phyloP scores from a whole-genome alignment of 2,888 invertebrate genomes.

The Andricus quercusramuli region DNA sequence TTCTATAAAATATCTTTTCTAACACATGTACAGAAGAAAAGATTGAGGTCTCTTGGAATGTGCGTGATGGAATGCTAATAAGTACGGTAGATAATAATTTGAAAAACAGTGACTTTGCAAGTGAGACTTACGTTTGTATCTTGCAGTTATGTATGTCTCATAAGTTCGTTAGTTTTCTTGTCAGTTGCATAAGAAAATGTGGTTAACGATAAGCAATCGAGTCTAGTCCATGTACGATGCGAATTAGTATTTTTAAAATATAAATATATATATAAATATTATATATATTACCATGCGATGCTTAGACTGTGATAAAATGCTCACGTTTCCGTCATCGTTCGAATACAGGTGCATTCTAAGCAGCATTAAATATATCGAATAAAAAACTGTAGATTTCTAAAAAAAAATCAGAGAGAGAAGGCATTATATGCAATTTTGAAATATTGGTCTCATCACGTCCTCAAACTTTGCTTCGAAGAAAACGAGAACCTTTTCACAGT shows the following conservation, averaged over 20 bases:
- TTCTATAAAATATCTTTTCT: background rate
- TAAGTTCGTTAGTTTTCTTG: conserved; percentile 64
- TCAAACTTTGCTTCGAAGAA: conserved; percentile 57
- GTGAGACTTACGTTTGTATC: conserved; percentile 49
- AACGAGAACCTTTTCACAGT: conserved; percentile 72
- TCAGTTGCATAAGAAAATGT: conserved; percentile 69
- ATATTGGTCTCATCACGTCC: conserved; percentile 52
- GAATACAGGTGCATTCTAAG: conserved; percentile 49
- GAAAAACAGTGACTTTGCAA: conserved; percentile 46
- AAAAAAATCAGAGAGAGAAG: conserved; percentile 10
- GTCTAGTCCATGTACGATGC: conserved; percentile 78
- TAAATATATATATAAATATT: conserved; percentile 42
- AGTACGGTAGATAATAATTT: background rate
- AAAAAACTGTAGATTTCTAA: conserved; percentile 14
- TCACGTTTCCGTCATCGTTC: conserved; percentile 58
- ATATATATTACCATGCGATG: conserved; percentile 63
- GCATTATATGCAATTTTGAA: conserved; percentile 42
- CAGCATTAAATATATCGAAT: conserved; percentile 32
- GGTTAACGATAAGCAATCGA: conserved; percentile 76
- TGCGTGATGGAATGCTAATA: conserved; percentile 5
- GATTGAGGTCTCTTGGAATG: background rate
- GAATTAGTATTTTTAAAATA: conserved; percentile 65
- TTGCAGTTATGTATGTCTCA: conserved; percentile 53
- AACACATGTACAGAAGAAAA: background rate
- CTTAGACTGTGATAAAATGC: conserved; percentile 73